These are phyloP conservation scores for Hycleus cichorii DNA, from an alignment of 1,140 invertebrate species.

Conservation along the genomic window DNA sequence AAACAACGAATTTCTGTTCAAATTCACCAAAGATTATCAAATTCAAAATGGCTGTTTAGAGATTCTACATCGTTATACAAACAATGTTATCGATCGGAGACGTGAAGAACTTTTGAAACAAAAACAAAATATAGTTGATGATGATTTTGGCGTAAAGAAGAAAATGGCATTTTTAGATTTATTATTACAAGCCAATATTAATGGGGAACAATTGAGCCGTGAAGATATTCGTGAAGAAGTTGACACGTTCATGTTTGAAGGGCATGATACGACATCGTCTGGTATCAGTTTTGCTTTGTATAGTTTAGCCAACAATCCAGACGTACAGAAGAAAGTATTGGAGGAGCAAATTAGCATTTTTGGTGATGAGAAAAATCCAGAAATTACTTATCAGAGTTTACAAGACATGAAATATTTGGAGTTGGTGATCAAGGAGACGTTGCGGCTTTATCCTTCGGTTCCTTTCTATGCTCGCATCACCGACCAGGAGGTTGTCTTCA, in stretches of 20 bases:
- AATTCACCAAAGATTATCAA: slow-evolving; percentile 20
- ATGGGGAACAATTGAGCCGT: slow-evolving; percentile 45
- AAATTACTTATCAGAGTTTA: slow-evolving; percentile 54
- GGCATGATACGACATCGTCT: slow-evolving; percentile 64
- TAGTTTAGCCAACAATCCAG: slow-evolving; percentile 50
- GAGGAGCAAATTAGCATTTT: neutral
- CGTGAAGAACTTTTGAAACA: slow-evolving; percentile 46
- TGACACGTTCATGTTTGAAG: slow-evolving; percentile 82
- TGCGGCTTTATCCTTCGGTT: slow-evolving; percentile 64
- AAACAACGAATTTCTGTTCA: slow-evolving; percentile 22
- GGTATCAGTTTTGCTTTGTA: slow-evolving; percentile 51
- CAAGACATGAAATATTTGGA: slow-evolving; percentile 64
- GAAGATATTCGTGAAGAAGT: slow-evolving; percentile 74
- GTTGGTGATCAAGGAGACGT: slow-evolving; percentile 60
- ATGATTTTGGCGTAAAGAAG: slow-evolving; percentile 42
- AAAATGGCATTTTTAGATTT: slow-evolving; percentile 67
- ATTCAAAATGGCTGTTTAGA: slow-evolving; percentile 47
- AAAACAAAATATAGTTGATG: neutral
- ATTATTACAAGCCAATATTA: slow-evolving; percentile 45
- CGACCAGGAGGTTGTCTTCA: slow-evolving; percentile 50
- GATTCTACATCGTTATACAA: slow-evolving; percentile 60
- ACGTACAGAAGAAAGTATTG: slow-evolving; percentile 44
- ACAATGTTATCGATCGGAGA: slow-evolving; percentile 46
- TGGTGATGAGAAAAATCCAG: slow-evolving; percentile 29
- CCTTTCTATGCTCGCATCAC: slow-evolving; percentile 58